Evolutionary conservation across 2,797 vertebrate genomes (phyloP), one percentile per base, ranked within the genome.

Genomic region (Holocentrus rufus): DNA sequence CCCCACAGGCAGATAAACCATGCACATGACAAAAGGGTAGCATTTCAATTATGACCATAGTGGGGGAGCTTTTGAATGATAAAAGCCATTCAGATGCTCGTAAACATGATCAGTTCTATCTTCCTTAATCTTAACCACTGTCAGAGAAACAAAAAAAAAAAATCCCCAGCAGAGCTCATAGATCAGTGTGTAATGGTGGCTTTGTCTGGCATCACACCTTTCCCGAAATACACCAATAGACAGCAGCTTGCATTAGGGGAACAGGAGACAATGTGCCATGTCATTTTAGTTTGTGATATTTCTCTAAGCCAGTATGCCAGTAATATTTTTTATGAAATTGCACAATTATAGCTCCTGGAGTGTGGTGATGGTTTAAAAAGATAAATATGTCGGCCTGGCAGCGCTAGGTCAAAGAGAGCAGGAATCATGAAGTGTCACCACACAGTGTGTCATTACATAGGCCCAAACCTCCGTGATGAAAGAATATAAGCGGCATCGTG

Each of bases 21-120:
- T 62, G 55, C 69, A 77, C 62, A 78, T 66, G 66, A 85, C 80
- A 74, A 82, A 85, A 69, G 65, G 74, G 63, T 47, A 74, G 58
- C 42, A 13, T 79, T 85, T 83, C 70, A 85, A 82, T 88, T 85
- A 82, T 76, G 65, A 22, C 58, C 68, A 75, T 63, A 63, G 67
- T 73, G 61, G 75, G 71, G 55, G 75, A 69, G 57, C 23, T 20
- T 65, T 54, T 54, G 62, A 72, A 72, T 80, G 64, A 66, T 85
- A 53, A 80, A 76, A 65, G 61, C 64, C 64, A 53, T 81, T 78
- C 69, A 71, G 65, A 18, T 63, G 46, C 76, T 72, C 53, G 70
- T 81, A 80, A 83, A 85, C 53, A 59, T 1, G 1, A 66, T 25
- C 57, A 34, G 1, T 58, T 71, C 39, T 42, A 65, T 82, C 73